Base-by-base conservation (phyloP, 2,888 invertebrate genomes). In the Muscina levida region DNA sequence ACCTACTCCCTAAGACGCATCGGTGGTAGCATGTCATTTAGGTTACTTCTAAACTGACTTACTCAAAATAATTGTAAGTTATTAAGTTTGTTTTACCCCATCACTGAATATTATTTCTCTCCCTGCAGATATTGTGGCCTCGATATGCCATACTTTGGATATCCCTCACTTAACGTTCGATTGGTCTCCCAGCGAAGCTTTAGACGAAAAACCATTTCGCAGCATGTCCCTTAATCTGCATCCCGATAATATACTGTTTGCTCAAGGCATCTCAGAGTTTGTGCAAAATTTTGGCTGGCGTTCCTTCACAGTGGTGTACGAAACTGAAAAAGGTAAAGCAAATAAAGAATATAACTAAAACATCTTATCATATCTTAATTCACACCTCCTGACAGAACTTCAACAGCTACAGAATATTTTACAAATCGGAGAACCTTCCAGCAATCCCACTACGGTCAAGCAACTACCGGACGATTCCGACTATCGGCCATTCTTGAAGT, bases 271-370 rank as follows among this genome's bases (percentile, higher is more conserved):
- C 86, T 94, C 95, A 1, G 94, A 94, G 87, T 90, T 96, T 53
- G 92, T 97, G 2, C 93, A 93, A 83, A 93, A 93, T 81, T 94
- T 95, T 89, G 93, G 93, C 83, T 97, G 97, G 97, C 93, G 94
- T 84, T 93, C 93, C 84, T 96, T 95, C 86, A 95, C 96, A 1
- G 93, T 96, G 53, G 92, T 97, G 70, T 97, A 97, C 88, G 97
- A 97, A 91, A 94, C 94, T 86, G 94, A 95, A 87, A 95, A 94
- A 86, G 96, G 95, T 93, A 86, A 77, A 1, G 26, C 51, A 42
- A 15, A 15, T 42, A n/a, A n/a, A n/a, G 19, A 37, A 37, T 31
- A 31, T 31, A 8, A 5, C 6, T 13, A 17, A 46, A 62, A 19
- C 15, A 39, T 39, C 1, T 31, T 10, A 44, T n/a, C 59, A 6